phyloP scores from a whole-genome alignment of 2,888 invertebrate species.

The Tineola bisselliella region DNA sequence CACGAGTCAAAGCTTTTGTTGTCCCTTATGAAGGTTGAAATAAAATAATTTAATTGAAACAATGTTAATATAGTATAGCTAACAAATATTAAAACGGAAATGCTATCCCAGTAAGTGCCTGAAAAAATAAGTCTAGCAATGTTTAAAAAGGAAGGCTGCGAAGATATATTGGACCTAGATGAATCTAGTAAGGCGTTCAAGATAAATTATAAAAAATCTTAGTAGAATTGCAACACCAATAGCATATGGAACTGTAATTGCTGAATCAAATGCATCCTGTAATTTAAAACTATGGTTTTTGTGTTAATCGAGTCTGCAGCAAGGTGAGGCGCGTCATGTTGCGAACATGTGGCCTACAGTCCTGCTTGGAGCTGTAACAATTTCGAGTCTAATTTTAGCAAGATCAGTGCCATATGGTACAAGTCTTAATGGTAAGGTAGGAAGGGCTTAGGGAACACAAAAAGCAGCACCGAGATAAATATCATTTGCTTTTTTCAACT shows the following conservation, averaged over 20 bases:
- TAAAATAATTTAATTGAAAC: too few species aligned
- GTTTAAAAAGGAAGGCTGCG: too few species aligned
- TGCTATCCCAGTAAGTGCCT: neutral
- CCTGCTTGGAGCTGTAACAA: constrained; percentile 15
- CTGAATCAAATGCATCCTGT: constrained; percentile 50
- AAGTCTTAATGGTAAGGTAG: constrained; percentile 1
- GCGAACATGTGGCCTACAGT: constrained; percentile 53
- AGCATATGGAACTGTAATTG: neutral
- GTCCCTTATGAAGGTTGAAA: neutral
- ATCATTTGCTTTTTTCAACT: neutral
- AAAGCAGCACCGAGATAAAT: neutral
- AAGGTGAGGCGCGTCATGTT: constrained; percentile 55
- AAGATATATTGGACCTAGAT: too few species aligned
- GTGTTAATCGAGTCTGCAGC: constrained; percentile 45
- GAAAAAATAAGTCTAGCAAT: neutral
- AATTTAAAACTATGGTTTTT: constrained; percentile 58
- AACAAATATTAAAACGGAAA: too few species aligned
- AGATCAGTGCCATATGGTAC: constrained; percentile 40
- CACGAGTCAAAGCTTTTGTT: constrained; percentile 42
- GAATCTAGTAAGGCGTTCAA: too few species aligned
- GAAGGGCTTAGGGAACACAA: constrained; percentile 1
- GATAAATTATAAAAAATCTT: too few species aligned
- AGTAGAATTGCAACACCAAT: neutral
- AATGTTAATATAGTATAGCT: neutral
- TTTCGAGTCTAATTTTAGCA: constrained; percentile 48